These are phyloP conservation scores for Andrena marginata DNA, from an alignment of 2,888 invertebrate genomes.

Conservation along the genomic window DNA sequence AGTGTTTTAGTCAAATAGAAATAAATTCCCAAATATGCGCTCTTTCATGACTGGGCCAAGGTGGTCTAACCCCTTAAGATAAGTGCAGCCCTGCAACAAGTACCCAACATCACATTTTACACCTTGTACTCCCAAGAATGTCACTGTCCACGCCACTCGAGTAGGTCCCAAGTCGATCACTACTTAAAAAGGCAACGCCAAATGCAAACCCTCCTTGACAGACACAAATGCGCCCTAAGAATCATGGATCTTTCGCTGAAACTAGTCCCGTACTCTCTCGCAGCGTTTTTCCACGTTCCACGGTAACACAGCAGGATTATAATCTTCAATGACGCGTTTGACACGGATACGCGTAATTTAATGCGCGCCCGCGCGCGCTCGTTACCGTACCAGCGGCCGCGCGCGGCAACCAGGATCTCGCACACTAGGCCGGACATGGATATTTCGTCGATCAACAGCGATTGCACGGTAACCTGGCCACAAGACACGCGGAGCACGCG, in stretches of 20 bases:
- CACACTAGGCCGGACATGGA: constrained; percentile 33
- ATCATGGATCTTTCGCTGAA: neutral
- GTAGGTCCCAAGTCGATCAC: too few relatives aligned
- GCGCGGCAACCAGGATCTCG: constrained; percentile 46
- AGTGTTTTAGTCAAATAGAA: too few relatives aligned
- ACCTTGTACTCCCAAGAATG: too few relatives aligned
- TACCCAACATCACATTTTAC: too few relatives aligned
- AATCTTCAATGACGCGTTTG: constrained; percentile 71
- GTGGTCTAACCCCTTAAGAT: too few relatives aligned
- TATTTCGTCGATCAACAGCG: constrained; percentile 77
- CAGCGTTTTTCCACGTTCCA: constrained; percentile 58
- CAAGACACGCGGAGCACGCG: constrained; percentile 81
- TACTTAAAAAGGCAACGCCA: too few relatives aligned
- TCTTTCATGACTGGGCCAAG: too few relatives aligned
- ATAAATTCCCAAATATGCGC: too few relatives aligned
- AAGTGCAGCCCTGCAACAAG: too few relatives aligned
- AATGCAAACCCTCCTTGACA: too few relatives aligned
- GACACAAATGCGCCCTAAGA: too few relatives aligned
- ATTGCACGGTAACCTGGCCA: constrained; percentile 80
- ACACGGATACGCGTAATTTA: constrained; percentile 74
- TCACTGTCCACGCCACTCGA: too few relatives aligned
- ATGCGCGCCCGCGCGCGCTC: constrained; percentile 41
- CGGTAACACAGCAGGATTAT: constrained; percentile 38
- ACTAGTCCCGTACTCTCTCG: constrained; percentile 31
- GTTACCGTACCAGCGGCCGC: constrained; percentile 11